Base-by-base conservation (phyloP, 2,888 invertebrate species). In the Rhaphigaster nebulosa region DNA sequence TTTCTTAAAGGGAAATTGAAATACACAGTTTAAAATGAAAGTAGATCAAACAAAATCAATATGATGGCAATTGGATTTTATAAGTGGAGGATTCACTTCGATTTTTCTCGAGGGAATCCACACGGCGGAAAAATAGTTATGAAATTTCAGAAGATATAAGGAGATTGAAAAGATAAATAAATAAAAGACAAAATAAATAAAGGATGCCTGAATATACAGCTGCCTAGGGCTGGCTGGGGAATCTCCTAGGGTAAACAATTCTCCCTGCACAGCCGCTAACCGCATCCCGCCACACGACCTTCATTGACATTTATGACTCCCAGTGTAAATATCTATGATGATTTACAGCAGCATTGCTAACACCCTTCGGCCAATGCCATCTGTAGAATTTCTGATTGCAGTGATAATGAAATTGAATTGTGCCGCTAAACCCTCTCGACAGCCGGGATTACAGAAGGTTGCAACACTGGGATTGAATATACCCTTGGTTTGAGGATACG, bases 361-460 rank as follows among this genome's bases (percentile, higher is more conserved):
- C 70, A 38, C 38, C 20, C 3, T 29, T 29, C 18, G 6, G 18
- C 23, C 38, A 38, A 23, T 76, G 70, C 70, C 70, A 76, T 76
- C 70, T 76, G 70, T 34, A 38, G 70, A 76, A 76, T 38, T 76
- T 84, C 45, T 1, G n/a, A n/a, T 45, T 84, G 45, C 4, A 13
- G 41, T 45, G 84, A 84, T 84, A 84, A 84, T 84, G 26, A 84
- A 84, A 84, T 84, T 45, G 41, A n/a, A 84, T 84, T 45, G 45
- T 84, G n/a, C 8, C n/a, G 26, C 84, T 45, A n/a, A 84, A 84
- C 84, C 45, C 84, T 50, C 41, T 50, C 84, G 13, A 84, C 41
- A 45, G n/a, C 12, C 84, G n/a, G 84, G 84, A 41, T 84, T 45
- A 84, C 45, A 41, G 15, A 18, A 45, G 45, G 38, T 45, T 45